Evolutionary conservation across 2,797 vertebrate species (phyloP).

Genomic region (Chaenodraco wilsoni): DNA sequence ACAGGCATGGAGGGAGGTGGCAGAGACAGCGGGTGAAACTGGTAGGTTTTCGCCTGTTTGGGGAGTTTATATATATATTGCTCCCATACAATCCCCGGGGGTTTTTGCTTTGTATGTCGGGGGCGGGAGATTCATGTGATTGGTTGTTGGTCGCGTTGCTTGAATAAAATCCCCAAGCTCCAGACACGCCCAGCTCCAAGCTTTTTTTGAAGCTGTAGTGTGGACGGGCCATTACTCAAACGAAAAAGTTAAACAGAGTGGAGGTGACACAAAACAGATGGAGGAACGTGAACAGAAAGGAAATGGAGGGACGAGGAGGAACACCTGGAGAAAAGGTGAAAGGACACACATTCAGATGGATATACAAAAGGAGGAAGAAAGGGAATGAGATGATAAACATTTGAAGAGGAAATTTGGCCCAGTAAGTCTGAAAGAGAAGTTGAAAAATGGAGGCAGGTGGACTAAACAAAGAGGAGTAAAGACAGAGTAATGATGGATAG

Average conservation of each 20-base stretch:
- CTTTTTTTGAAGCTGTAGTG: too few species aligned
- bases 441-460: conserved; percentile 2
- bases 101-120: too few species aligned
- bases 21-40: too few species aligned
- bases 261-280: conserved; percentile 58
- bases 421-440: not conserved
- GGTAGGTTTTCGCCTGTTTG: too few species aligned
- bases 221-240: conserved; percentile 10
- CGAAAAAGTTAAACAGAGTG: conserved; percentile 50
- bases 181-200: too few species aligned
- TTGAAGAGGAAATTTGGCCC: not conserved
- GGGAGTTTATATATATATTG: too few species aligned
- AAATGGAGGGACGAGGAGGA: not conserved
- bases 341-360: conserved; percentile 12
- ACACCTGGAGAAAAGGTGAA: conserved; percentile 20
- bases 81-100: too few species aligned
- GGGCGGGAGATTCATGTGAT: too few species aligned
- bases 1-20: too few species aligned
- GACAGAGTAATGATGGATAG: conserved; percentile 25
- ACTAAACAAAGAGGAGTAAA: conserved; percentile 28
- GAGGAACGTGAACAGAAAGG: not conserved
- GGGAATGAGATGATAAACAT: conserved; percentile 42
- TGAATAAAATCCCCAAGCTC: too few species aligned
- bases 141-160: too few species aligned
- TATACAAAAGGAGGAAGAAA: not conserved